Conservation (phyloP, 1,140 invertebrate genomes). For the Trichonephila clavipes region DNA sequence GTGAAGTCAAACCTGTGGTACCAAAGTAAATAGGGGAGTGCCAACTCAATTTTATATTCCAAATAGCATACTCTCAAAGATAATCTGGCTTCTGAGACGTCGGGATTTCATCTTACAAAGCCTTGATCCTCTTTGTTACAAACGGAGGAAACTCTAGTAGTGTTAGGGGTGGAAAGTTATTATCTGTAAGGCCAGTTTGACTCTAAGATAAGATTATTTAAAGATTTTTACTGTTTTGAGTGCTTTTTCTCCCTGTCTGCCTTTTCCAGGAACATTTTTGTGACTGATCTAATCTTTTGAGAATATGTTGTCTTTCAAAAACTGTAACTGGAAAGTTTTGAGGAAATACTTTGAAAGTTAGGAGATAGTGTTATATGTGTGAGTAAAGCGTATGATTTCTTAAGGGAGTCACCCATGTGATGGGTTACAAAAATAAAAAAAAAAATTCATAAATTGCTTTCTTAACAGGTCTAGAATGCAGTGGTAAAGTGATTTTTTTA, state of each 20-base stretch:
- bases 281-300: background rate
- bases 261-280: background rate
- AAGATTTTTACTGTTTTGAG: constrained; percentile 18
- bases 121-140: constrained; percentile 67
- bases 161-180: constrained; percentile 17
- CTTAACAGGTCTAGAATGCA: too few relatives aligned
- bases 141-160: background rate
- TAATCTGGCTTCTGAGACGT: constrained; percentile 66
- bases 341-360: background rate
- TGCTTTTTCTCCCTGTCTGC: background rate
- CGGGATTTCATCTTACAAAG: constrained; percentile 67
- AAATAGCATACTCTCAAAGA: constrained; percentile 52
- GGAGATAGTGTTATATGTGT: too few relatives aligned
- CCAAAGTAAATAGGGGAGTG: constrained; percentile 42
- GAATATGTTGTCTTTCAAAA: background rate
- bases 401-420: too few relatives aligned
- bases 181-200: constrained; percentile 57
- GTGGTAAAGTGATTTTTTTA: too few relatives aligned
- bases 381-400: too few relatives aligned
- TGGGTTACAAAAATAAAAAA: too few relatives aligned
- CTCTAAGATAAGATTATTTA: constrained; percentile 49
- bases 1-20: constrained; percentile 53
- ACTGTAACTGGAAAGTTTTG: background rate
- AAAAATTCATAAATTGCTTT: too few relatives aligned
- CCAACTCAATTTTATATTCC: constrained; percentile 72